Percentiles rank a stretch among this genome's conserved stretches.
phyloP scores from a whole-genome alignment of 2,888 invertebrate species.

The Mechanitis mazaeus region DNA sequence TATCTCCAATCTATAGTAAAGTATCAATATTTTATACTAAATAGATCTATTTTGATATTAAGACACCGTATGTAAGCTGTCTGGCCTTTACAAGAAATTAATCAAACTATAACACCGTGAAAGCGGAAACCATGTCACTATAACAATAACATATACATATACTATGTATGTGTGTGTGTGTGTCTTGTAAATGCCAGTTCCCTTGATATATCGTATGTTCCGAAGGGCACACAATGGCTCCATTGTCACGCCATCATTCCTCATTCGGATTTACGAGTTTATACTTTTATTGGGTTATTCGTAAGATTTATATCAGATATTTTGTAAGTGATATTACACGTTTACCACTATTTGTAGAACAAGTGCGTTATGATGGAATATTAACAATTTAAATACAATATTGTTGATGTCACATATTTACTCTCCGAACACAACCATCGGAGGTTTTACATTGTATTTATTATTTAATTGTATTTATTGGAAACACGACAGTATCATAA shows the following conservation, averaged over 20 bases:
- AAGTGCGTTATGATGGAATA: not conserved
- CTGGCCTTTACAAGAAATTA: not conserved
- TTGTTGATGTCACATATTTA: too few species aligned
- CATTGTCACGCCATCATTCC: conserved; percentile 44
- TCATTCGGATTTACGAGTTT: conserved; percentile 57
- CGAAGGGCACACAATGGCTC: conserved; percentile 30
- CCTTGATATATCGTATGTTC: conserved; percentile 27
- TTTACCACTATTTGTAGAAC: not conserved
- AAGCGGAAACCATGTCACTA: conserved; percentile 4
- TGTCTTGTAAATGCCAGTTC: conserved; percentile 20
- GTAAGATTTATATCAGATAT: conserved; percentile 24
- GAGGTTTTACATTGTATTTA: too few species aligned
- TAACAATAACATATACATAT: conserved; percentile 5
- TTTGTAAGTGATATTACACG: conserved; percentile 6
- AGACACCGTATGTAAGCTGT: too few species aligned
- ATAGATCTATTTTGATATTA: too few species aligned
- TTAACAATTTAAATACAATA: too few species aligned
- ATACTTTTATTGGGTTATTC: conserved; percentile 52
- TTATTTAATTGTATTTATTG: too few species aligned
- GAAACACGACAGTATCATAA: too few species aligned
- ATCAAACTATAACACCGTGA: not conserved
- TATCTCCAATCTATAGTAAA: too few species aligned
- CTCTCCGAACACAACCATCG: too few species aligned
- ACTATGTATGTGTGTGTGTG: conserved; percentile 5
- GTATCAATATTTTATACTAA: too few species aligned